Base-by-base conservation (phyloP, 1,140 invertebrate genomes). In the Ceratosolen fusciceps region DNA sequence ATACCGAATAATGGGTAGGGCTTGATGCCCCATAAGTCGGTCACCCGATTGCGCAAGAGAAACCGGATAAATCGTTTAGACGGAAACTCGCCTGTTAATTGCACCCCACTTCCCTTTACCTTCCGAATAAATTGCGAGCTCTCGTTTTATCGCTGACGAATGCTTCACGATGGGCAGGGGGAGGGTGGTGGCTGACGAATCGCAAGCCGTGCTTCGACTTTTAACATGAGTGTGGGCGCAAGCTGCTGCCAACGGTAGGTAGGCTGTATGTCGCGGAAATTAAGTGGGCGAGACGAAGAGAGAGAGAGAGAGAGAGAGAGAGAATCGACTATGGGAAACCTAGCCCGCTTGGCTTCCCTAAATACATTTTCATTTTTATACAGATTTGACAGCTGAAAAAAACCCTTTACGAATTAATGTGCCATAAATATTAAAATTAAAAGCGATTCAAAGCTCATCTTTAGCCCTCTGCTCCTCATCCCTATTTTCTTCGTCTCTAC, bases 81-180 rank as follows among this genome's bases (percentile, higher is more conserved):
- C 43, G 24, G 0, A 39, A 58, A 31, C 34, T 12, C 19, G 1
- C 29, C 5, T 37, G 37, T 47, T 74, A 49, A 47, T 65, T 74
- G 31, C 58, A 21, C 9, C 70, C 8, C 19, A 70, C 24, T 5
- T 52, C 21, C 19, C 19, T 26, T 4, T 29, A 7, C 12, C 26
- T 1, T 24, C 34, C 72, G 31, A 37, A 74, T 31, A 62, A 74
- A 74, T 74, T 74, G 37, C 14, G 3, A 19, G 19, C n/a, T 14
- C 43, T 60, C 43, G 58, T 75, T 77, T 77, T 77, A 77, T 77
- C 74, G 75, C 34, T 70, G 56, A 78, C 49, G 76, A 71, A 72
- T 62, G 54, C 14, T 67, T 47, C 19, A 31, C 34, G 31, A 21
- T 37, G 29, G 10, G 10, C 29, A 34, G 29, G 34, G 2, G 5